A percentile compares a stretch with the other conserved stretches of the same genome.
These are phyloP conservation scores for Platysteira castanea DNA, from an alignment of 2,113 vertebrate species.

Conservation along the genomic window DNA sequence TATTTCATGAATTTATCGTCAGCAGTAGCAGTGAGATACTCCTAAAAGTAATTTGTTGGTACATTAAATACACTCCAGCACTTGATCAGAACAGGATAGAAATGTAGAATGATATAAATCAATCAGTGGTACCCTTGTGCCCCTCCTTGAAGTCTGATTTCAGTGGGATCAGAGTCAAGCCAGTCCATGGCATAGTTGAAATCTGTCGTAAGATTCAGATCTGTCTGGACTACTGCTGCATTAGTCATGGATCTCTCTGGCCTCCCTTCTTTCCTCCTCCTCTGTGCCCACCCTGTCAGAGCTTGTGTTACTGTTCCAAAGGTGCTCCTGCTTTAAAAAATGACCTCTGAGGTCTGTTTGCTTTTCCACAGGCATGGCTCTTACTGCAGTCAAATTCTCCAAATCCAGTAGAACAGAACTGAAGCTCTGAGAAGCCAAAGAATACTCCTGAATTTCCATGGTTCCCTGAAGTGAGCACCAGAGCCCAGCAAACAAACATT, in stretches of 20 bases:
- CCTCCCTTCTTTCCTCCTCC: not conserved
- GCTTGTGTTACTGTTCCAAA: not conserved
- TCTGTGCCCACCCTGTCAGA: not conserved
- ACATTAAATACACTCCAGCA: not conserved
- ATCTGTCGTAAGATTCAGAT: not conserved
- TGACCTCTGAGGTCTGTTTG: not conserved
- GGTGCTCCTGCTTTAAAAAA: not conserved
- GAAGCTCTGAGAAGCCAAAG: not conserved
- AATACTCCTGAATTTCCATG: not conserved
- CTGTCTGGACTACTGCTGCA: not conserved
- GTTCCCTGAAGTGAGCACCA: not conserved
- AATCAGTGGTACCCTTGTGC: not conserved
- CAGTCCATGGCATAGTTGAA: not conserved
- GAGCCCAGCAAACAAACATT: not conserved
- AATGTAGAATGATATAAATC: not conserved
- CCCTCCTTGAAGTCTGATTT: not conserved
- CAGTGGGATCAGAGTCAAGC: not conserved
- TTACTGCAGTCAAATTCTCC: not conserved
- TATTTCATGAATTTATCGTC: not conserved
- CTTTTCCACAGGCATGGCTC: constrained; percentile 3
- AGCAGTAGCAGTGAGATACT: not conserved
- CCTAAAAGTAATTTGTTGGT: not conserved
- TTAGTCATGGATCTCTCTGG: not conserved
- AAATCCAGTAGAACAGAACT: not conserved
- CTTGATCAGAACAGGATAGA: not conserved